These are phyloP conservation scores for Drosophila monieri DNA, from an alignment of 2,888 invertebrate species.

Conservation along the genomic window DNA sequence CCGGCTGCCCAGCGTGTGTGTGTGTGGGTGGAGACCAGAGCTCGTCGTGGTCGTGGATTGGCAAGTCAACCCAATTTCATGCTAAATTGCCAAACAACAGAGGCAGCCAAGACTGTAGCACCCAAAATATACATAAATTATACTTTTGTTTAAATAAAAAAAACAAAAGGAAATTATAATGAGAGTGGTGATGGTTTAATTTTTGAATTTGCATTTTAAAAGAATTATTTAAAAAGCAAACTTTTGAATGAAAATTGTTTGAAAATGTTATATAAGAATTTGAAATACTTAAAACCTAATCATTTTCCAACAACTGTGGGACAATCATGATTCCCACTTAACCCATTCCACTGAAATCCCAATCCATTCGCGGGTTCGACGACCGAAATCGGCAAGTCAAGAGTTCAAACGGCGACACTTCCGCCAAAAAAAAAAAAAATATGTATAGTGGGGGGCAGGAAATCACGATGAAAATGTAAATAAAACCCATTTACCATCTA, in stretches of 20 bases:
- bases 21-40: constrained; percentile 10
- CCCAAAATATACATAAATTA: not conserved
- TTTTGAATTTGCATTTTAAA: not conserved
- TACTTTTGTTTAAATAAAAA: not conserved
- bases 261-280: no score
- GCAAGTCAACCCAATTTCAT: constrained; percentile 56
- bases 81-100: constrained; percentile 44
- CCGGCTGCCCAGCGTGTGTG: constrained; percentile 5
- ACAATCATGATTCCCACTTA: constrained; percentile 1
- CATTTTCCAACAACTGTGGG: not conserved
- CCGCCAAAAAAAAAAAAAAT: constrained; percentile 32
- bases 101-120: not conserved
- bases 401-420: constrained; percentile 61
- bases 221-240: no score
- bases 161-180: not conserved
- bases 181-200: not conserved
- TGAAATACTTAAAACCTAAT: no score
- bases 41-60: not conserved
- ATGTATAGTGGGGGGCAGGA: constrained; percentile 57
- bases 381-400: constrained; percentile 48
- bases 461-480: constrained; percentile 68
- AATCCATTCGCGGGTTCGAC: constrained; percentile 16
- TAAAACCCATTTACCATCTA: constrained; percentile 56
- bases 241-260: no score
- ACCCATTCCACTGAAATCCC: not conserved